Evolutionary conservation across 2,113 vertebrate species (phyloP), one percentile per base, ranked within the genome.

Genomic region (Macheiramphus alcinus): DNA sequence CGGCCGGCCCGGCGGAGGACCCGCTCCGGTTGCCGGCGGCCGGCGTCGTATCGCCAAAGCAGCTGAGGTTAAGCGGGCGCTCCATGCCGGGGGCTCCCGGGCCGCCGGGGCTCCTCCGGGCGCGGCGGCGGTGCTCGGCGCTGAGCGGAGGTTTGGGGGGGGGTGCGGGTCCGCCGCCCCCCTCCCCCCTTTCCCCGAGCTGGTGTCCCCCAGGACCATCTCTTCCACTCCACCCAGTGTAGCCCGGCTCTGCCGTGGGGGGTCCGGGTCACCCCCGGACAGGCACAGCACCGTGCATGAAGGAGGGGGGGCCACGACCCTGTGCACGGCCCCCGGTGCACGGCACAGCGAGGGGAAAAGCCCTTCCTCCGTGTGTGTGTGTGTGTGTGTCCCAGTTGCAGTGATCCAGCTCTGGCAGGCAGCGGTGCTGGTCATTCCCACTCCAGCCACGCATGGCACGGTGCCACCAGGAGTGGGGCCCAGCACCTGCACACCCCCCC

Each of bases 41-140:
- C 10, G 76, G 86, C 13, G 87, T 68, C 2, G 79, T 47, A 15
- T 88, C 90, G 8, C 74, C 29, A 16, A 82, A 66, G 68, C 76
- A 84, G 92, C 90, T 98, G 36, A 96, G 42, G 84, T 98, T 98
- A 71, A 81, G 75, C 16, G 70, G 42, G 13, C 48, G 61, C 63
- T 98, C 97, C 98, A 98, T 98, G n/a, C 82, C 34, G 58, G 73
- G 55, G 58, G 50, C 23, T 67, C 13, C 13, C n/a, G 16, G 56
- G 55, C 31, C 40, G 34, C 10, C 43, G 9, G 59, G 42, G 61
- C 73, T 80, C 32, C 67, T 45, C 25, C n/a, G 55, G 40, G 36
- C 13, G 23, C 22, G 53, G 62, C 22, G 40, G 63, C 48, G 32
- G 61, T 31, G 56, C 53, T 45, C 31, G 62, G 80, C 56, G 50